Conservation (phyloP, 2,888 invertebrate genomes). For the Thereva nobilitata region DNA sequence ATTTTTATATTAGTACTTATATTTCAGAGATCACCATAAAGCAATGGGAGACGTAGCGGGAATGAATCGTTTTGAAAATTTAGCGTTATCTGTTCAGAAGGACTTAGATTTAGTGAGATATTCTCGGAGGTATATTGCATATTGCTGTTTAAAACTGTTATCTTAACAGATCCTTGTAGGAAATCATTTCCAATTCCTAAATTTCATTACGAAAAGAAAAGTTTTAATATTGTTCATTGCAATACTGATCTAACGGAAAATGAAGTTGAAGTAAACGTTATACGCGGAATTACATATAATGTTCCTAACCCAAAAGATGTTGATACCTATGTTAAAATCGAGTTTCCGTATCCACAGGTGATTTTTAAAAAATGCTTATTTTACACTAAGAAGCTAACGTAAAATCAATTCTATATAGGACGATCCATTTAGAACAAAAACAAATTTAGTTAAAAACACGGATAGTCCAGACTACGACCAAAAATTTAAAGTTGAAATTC, state of each 20-base stretch:
- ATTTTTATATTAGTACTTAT: neutral
- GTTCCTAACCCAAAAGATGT: slow-evolving; percentile 83
- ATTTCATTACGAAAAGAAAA: slow-evolving; percentile 90
- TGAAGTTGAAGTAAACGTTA: slow-evolving; percentile 83
- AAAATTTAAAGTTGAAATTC: slow-evolving; percentile 77
- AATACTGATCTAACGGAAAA: slow-evolving; percentile 92
- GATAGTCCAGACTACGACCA: slow-evolving; percentile 89
- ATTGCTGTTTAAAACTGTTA: neutral
- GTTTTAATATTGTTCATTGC: slow-evolving; percentile 89
- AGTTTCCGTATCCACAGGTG: slow-evolving; percentile 88
- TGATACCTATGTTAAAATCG: slow-evolving; percentile 91
- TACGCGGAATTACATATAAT: slow-evolving; percentile 85
- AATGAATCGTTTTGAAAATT: slow-evolving; percentile 85
- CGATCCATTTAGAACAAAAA: slow-evolving; percentile 73
- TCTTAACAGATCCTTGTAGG: slow-evolving; percentile 42
- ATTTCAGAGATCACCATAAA: slow-evolving; percentile 76
- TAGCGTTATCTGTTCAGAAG: slow-evolving; percentile 81
- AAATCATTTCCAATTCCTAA: slow-evolving; percentile 71
- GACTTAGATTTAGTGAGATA: slow-evolving; percentile 85
- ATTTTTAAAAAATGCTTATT: slow-evolving; percentile 48
- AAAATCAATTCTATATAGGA: slow-evolving; percentile 62
- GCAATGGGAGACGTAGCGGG: slow-evolving; percentile 88
- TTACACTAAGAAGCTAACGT: neutral
- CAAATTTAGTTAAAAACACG: slow-evolving; percentile 77
- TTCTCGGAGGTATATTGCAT: slow-evolving; percentile 62